A percentile compares a stretch with the other conserved stretches of the same genome.
Evolutionary conservation across 2,888 invertebrate species (phyloP).

Genomic region (Pogonocherus hispidulus): DNA sequence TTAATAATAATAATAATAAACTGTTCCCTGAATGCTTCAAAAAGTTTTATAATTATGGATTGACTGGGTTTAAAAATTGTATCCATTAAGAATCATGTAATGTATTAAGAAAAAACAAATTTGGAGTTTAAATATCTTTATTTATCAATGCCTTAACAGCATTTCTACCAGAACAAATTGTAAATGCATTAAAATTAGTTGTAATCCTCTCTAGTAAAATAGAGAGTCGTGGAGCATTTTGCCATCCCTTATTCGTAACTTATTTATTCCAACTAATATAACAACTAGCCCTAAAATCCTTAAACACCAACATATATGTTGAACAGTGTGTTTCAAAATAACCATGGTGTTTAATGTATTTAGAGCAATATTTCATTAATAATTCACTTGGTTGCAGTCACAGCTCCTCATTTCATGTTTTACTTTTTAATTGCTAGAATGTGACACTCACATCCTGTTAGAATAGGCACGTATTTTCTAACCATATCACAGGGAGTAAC

Average conservation of each 20-base stretch:
- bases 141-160: constrained; percentile 58
- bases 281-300: constrained; percentile 39
- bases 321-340: constrained; percentile 20
- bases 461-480: constrained; percentile 65
- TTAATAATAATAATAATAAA: no score
- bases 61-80: no score
- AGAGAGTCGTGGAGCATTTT: constrained; percentile 64
- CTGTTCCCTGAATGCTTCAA: no score
- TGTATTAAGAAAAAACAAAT: neutral
- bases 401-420: constrained; percentile 62
- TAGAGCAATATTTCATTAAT: constrained; percentile 22
- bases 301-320: constrained; percentile 30
- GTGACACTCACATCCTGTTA: constrained; percentile 61
- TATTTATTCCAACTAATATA: constrained; percentile 52
- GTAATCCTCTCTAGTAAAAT: constrained; percentile 56
- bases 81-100: no score
- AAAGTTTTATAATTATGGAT: no score
- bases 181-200: constrained; percentile 65
- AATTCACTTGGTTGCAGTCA: constrained; percentile 66
- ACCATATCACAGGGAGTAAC: constrained; percentile 61
- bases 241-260: constrained; percentile 60
- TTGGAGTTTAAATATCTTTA: constrained; percentile 53
- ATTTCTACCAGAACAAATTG: constrained; percentile 61
- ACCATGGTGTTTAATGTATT: constrained; percentile 14
- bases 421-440: constrained; percentile 54